phyloP scores from a whole-genome alignment of 2,888 invertebrate genomes.

The Autographa pulchrina region DNA sequence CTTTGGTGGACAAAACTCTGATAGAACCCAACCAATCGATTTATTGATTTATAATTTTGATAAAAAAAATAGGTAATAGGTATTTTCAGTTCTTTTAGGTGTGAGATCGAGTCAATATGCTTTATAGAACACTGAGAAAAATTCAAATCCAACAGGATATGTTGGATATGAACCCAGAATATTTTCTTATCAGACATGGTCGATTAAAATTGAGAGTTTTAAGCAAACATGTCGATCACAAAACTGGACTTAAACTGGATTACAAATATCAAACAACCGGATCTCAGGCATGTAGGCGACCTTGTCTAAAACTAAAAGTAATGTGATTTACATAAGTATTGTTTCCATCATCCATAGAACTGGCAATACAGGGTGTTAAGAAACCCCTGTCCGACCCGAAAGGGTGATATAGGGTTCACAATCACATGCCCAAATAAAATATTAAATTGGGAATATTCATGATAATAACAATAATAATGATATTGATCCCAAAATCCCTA shows the following conservation, averaged over 20 bases:
- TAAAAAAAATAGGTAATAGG: too few relatives aligned
- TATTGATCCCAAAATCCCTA: too few relatives aligned
- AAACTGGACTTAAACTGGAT: background rate
- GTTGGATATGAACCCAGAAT: background rate
- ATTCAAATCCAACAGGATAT: background rate
- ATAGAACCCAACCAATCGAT: background rate
- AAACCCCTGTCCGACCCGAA: too few relatives aligned
- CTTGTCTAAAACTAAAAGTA: constrained; percentile 17
- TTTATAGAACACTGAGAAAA: background rate
- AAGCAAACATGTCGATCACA: background rate
- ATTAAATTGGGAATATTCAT: too few relatives aligned
- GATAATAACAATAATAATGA: too few relatives aligned
- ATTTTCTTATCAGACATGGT: background rate
- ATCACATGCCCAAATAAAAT: too few relatives aligned
- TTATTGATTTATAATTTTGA: background rate
- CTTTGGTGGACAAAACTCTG: background rate
- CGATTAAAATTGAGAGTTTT: background rate
- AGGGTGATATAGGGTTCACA: too few relatives aligned
- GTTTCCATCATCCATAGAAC: too few relatives aligned
- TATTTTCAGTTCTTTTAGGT: too few relatives aligned
- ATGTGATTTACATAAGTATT: background rate
- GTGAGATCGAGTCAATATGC: too few relatives aligned
- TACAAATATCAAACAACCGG: constrained; percentile 30
- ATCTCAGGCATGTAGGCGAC: constrained; percentile 12
- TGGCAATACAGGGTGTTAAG: too few relatives aligned